Evolutionary conservation across 2,113 vertebrate genomes (phyloP).

Genomic region (Sinocyclocheilus anophthalmus): DNA sequence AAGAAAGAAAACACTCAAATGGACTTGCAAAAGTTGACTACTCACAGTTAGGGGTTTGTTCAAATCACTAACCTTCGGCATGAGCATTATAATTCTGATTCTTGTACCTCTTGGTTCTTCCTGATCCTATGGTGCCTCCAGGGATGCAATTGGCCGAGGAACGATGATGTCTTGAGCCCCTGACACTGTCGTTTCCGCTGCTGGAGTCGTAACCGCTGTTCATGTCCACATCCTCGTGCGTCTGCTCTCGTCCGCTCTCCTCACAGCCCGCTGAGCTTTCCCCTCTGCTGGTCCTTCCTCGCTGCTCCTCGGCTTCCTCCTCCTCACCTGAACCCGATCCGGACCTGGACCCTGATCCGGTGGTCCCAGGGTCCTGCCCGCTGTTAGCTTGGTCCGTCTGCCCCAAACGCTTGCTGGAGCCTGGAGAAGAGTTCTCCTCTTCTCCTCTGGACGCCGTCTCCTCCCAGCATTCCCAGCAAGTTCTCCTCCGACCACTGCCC

Average conservation of each 20-base stretch:
- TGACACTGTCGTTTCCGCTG: background rate
- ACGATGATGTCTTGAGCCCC: constrained; percentile 32
- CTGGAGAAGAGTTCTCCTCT: constrained; percentile 22
- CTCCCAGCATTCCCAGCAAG: constrained; percentile 35
- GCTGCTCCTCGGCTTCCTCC: constrained; percentile 18
- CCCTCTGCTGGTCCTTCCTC: background rate
- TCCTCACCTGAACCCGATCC: constrained; percentile 33
- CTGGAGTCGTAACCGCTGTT: constrained; percentile 27
- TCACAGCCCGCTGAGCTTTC: constrained; percentile 30
- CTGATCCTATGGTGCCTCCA: constrained; percentile 60
- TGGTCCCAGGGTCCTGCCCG: background rate
- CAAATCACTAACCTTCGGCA: no score
- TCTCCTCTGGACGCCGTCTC: constrained; percentile 39
- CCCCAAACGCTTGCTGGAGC: background rate
- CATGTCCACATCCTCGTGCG: constrained; percentile 62
- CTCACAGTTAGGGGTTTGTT: background rate
- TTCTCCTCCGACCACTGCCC: background rate
- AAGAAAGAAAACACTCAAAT: background rate
- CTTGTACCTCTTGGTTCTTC: constrained; percentile 73
- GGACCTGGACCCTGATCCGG: background rate
- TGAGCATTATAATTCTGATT: background rate
- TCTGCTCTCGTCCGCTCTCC: constrained; percentile 56
- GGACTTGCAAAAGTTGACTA: background rate
- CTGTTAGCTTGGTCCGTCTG: background rate
- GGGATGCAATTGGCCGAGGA: constrained; percentile 61